Conservation (phyloP, 2,888 invertebrate species). For the Athalia circularis region DNA sequence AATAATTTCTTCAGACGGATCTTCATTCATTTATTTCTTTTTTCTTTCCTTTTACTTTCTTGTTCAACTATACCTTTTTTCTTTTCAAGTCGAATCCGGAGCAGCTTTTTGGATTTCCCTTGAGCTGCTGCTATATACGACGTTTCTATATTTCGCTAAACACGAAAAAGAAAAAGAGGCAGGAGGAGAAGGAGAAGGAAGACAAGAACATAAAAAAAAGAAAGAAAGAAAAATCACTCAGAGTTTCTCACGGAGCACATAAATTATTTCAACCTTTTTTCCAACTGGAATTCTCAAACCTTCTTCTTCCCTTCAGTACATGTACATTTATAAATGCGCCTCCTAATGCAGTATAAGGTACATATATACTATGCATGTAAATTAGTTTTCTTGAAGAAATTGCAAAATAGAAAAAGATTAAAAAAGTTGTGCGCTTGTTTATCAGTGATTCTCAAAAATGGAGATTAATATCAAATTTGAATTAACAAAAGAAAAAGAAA, state of each 20-base stretch:
- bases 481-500: no score
- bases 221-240: not conserved
- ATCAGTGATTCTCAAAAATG: not conserved
- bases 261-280: conserved; percentile 25
- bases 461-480: not conserved
- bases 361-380: not conserved
- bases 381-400: not conserved
- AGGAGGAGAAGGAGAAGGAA: conserved; percentile 2
- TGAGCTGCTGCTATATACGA: no score
- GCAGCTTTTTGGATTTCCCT: no score
- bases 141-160: no score
- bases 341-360: not conserved
- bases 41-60: no score
- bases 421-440: not conserved
- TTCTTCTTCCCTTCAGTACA: not conserved
- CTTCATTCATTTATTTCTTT: no score
- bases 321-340: not conserved
- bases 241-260: conserved; percentile 19
- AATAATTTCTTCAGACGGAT: no score
- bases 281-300: not conserved
- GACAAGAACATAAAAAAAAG: not conserved
- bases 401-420: not conserved
- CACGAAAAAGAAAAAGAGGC: not conserved
- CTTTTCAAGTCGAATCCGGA: no score
- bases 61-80: no score